Percentiles rank a stretch among this genome's conserved stretches.
These are phyloP conservation scores for Alligator sinensis DNA, from an alignment of 2,113 vertebrate species.

Conservation along the genomic window DNA sequence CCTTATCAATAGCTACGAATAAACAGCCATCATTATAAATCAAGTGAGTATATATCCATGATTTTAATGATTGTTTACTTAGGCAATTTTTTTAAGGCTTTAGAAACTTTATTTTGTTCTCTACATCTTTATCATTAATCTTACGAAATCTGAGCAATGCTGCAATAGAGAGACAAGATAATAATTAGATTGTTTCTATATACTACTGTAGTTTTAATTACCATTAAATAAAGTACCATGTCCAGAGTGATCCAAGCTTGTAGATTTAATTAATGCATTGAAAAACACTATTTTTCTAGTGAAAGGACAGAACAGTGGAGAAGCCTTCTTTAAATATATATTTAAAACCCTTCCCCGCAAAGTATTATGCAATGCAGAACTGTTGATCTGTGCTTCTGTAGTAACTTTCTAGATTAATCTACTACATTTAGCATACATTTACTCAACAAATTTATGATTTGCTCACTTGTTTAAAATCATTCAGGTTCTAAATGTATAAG, in stretches of 20 bases:
- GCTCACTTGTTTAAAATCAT: slow-evolving; percentile 35
- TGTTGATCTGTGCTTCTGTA: slow-evolving; percentile 20
- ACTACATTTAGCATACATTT: slow-evolving; percentile 37
- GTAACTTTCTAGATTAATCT: slow-evolving; percentile 40
- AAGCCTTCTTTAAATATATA: slow-evolving; percentile 16
- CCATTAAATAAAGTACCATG: background rate
- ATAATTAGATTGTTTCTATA: background rate
- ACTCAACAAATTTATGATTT: slow-evolving; percentile 25
- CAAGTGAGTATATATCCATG: background rate
- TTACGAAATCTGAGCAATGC: background rate
- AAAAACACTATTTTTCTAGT: background rate
- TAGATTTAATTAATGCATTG: slow-evolving; percentile 40
- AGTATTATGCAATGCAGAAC: background rate
- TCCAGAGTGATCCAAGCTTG: background rate
- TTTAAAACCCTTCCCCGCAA: background rate
- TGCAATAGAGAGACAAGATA: slow-evolving; percentile 40
- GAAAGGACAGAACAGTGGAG: slow-evolving; percentile 7
- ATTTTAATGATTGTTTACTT: slow-evolving; percentile 14
- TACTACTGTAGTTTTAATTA: background rate
- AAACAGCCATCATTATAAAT: slow-evolving; percentile 6
- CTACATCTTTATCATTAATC: slow-evolving; percentile 6
- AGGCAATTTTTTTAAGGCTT: slow-evolving; percentile 36
- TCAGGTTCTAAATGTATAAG: slow-evolving; percentile 12
- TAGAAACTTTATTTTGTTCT: slow-evolving; percentile 39
- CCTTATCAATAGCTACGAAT: slow-evolving; percentile 29